Base-by-base conservation (phyloP, 1,140 invertebrate genomes). In the Mamestra configurata region DNA sequence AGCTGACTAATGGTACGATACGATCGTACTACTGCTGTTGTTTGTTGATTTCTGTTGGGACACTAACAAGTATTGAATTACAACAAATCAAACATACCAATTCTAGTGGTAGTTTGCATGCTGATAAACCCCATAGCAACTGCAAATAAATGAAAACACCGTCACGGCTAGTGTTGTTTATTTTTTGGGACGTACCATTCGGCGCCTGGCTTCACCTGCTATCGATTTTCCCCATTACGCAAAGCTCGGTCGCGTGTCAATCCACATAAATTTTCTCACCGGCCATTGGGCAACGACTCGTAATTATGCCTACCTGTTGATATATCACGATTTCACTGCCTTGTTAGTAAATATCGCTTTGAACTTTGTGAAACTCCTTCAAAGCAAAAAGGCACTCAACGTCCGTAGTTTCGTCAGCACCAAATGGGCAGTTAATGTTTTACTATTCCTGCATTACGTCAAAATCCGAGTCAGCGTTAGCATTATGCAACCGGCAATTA, bases 221-320 rank as follows among this genome's bases (percentile, higher is more conserved):
- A 71, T 51, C 24, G 66, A 66, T 73, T 61, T 76, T 64, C 57
- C 10, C 24, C 18, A 64, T 35, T 61, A 76, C 72, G 35, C 73
- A 31, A 49, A 46, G 40, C 35, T 22, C 15, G 13, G 20, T 64
- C 57, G 73, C 40, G 57, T 76, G 73, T 40, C 37, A 46, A 20
- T 49, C n/a, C 43, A 76, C 55, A 46, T 40, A 64, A 31, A 76
- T 76, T 76, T 76, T 11, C 20, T 49, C 22, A 18, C 57, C 46
- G 10, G 73, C 43, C 55, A 57, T 49, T 76, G 57, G 73, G 64
- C 24, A 76, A 61, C 37, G 72, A 46, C 53, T 46, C 40, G 22
- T 61, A 40, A 76, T 61, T 61, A 68, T 66, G 31, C 40, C 18
- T 71, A 83, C 82, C 82, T 83, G 79, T 83, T 79, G 82, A 83